These are phyloP conservation scores for Automeris io DNA, from an alignment of 2,888 invertebrate genomes.

Conservation along the genomic window DNA sequence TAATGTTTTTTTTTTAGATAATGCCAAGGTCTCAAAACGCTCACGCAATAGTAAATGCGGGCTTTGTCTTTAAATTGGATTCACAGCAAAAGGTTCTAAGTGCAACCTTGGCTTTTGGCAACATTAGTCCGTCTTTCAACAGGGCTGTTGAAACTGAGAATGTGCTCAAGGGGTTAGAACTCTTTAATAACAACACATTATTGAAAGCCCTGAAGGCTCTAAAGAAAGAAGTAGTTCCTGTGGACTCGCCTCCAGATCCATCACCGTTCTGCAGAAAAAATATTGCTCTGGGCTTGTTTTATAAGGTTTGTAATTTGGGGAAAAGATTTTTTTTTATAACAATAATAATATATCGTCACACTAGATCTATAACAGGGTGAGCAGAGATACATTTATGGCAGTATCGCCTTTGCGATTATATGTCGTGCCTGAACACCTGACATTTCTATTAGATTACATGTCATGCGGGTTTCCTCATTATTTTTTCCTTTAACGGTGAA, in stretches of 20 bases:
- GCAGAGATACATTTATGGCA: no score
- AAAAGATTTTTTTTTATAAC: not conserved
- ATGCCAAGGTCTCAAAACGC: slow-evolving; percentile 86
- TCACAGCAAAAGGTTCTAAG: slow-evolving; percentile 47
- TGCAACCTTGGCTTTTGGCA: slow-evolving; percentile 81
- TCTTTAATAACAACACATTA: slow-evolving; percentile 59
- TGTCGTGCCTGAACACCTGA: no score
- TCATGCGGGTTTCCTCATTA: no score
- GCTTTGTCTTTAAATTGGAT: slow-evolving; percentile 79
- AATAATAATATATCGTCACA: no score
- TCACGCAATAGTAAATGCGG: slow-evolving; percentile 87
- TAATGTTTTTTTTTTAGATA: slow-evolving; percentile 71
- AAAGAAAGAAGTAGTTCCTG: slow-evolving; percentile 79
- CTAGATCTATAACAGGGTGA: no score
- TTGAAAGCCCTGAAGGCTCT: slow-evolving; percentile 71
- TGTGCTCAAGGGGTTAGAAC: slow-evolving; percentile 51
- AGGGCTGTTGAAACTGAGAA: slow-evolving; percentile 79
- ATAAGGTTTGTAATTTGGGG: slow-evolving; percentile 77
- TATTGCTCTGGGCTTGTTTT: slow-evolving; percentile 86
- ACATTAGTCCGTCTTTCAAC: slow-evolving; percentile 72
- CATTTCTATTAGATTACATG: no score
- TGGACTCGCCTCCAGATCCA: slow-evolving; percentile 81
- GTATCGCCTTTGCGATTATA: no score
- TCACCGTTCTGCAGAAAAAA: slow-evolving; percentile 81
- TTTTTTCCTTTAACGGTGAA: no score